Conservation (phyloP, 2,888 invertebrate genomes). For the Dolomedes plantarius region DNA sequence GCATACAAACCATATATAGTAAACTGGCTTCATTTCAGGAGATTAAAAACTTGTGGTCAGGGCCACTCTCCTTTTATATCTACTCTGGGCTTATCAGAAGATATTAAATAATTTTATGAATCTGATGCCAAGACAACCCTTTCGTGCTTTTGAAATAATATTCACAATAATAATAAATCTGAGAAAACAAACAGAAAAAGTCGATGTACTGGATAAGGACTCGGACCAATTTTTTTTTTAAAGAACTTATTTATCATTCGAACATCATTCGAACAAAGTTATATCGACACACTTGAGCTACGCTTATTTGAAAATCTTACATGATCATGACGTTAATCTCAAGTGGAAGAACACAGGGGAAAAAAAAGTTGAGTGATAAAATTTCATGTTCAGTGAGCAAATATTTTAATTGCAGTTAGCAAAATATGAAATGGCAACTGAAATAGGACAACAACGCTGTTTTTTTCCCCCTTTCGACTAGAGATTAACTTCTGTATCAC, state of each 20-base stretch:
- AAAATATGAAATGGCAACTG: constrained; percentile 28
- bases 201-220: no score
- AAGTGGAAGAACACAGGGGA: constrained; percentile 23
- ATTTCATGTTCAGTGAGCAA: constrained; percentile 22
- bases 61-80: no score
- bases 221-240: background rate
- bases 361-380: background rate
- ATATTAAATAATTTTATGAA: no score
- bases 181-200: no score
- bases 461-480: constrained; percentile 46
- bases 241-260: background rate
- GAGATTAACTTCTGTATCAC: constrained; percentile 64
- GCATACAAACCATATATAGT: no score
- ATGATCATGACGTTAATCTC: constrained; percentile 55
- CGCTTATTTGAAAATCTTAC: constrained; percentile 19
- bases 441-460: constrained; percentile 18
- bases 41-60: no score
- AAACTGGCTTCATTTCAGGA: no score
- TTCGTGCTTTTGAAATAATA: no score
- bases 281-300: background rate
- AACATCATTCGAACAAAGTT: no score
- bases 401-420: background rate
- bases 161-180: no score
- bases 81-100: no score
- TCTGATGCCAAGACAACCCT: no score